phyloP scores from a whole-genome alignment of 1,140 invertebrate genomes.

The Trichomalopsis sarcophagae region DNA sequence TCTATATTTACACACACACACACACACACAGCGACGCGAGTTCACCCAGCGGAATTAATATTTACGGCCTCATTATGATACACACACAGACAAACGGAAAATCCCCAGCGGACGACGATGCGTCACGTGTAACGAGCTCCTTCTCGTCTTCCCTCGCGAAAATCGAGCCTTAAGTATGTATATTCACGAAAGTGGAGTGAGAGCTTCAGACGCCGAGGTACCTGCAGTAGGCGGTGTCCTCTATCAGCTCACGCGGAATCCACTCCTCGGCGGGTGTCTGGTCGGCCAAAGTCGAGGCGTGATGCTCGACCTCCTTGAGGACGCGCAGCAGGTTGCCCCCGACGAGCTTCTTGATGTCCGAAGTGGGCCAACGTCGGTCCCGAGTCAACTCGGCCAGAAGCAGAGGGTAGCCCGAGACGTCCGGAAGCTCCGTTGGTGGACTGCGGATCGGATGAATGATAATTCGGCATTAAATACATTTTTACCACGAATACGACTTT shows the following conservation, averaged over 20 bases:
- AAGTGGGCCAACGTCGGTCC: slow-evolving; percentile 79
- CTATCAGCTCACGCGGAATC: slow-evolving; percentile 77
- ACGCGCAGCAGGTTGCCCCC: slow-evolving; percentile 83
- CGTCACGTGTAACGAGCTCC: slow-evolving; percentile 22
- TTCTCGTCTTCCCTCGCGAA: neutral
- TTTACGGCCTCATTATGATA: neutral
- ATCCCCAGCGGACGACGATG: slow-evolving; percentile 16
- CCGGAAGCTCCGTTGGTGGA: slow-evolving; percentile 78
- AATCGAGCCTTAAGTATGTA: slow-evolving; percentile 15
- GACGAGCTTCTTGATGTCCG: slow-evolving; percentile 82
- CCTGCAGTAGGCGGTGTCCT: slow-evolving; percentile 78
- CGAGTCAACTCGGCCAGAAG: slow-evolving; percentile 80
- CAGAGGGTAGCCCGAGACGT: slow-evolving; percentile 81
- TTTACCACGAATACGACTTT: neutral
- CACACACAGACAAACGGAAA: neutral
- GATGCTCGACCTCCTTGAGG: slow-evolving; percentile 79
- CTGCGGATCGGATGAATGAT: slow-evolving; percentile 60
- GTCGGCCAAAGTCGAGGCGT: slow-evolving; percentile 69
- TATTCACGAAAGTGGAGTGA: neutral
- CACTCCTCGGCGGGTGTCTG: slow-evolving; percentile 78
- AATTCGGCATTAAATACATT: too few species aligned
- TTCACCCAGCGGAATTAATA: neutral
- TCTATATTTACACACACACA: slow-evolving; percentile 7
- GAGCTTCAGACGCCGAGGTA: slow-evolving; percentile 74
- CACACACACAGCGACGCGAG: neutral